Percentiles rank a stretch among this genome's conserved stretches.
Evolutionary conservation across 1,140 invertebrate genomes (phyloP).

Genomic region (Orchestia grillus): DNA sequence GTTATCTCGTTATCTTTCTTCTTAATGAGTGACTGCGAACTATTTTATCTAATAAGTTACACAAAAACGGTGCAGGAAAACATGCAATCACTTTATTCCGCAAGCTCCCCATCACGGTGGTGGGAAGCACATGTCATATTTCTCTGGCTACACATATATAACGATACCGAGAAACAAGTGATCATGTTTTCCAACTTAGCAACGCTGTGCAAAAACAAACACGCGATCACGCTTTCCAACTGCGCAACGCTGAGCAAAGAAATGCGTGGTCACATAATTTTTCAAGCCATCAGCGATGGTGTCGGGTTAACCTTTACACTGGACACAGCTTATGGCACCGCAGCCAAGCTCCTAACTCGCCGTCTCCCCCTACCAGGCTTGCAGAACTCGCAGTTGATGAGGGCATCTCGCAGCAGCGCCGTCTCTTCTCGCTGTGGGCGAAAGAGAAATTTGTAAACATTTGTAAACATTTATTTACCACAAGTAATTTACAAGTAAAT

Average conservation of each 20-base stretch:
- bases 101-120: too few relatives aligned
- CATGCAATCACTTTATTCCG: too few relatives aligned
- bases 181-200: too few relatives aligned
- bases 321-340: neutral
- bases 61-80: too few relatives aligned
- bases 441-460: neutral
- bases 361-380: constrained; percentile 69
- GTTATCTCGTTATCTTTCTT: too few relatives aligned
- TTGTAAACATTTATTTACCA: too few relatives aligned
- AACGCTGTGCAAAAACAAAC: too few relatives aligned
- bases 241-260: neutral
- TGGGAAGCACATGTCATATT: neutral
- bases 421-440: constrained; percentile 79
- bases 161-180: too few relatives aligned
- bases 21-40: too few relatives aligned
- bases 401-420: constrained; percentile 77
- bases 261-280: neutral
- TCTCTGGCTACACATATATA: neutral
- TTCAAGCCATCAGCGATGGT: too few relatives aligned
- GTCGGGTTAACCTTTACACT: neutral
- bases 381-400: constrained; percentile 85
- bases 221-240: too few relatives aligned
- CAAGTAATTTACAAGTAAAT: too few relatives aligned
- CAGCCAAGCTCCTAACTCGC: neutral
- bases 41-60: neutral